Base-by-base conservation (phyloP, 2,113 vertebrate genomes). In the Mesoclemmys tuberculata region DNA sequence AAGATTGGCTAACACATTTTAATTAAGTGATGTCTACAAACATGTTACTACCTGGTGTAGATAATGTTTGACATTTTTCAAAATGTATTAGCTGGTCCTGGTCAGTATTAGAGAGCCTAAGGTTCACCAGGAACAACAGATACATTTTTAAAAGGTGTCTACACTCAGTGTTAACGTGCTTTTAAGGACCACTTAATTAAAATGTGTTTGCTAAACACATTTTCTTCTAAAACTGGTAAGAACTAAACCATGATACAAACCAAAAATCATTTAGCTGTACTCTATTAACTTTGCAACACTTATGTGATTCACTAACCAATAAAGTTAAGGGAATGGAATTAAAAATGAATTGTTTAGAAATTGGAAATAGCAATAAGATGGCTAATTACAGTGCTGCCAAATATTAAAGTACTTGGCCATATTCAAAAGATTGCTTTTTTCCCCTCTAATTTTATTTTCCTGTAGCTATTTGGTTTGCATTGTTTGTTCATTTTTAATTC, bases 401-500 rank as follows among this genome's bases (percentile, higher is more conserved):
- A 93, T 85, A 85, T 29, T 93, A 74, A 93, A 85, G 90, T 26
- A 29, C 14, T 27, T 85, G 90, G 14, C 26, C 55, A 58, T 52
- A 87, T 46, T 48, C 21, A 64, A 5, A 2, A 92, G 24, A 5
- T 35, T 85, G 21, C 13, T 92, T 89, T 46, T 46, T 89, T 95
- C 54, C 51, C 58, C 82, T 12, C 8, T 77, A 21, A 74, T 91
- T 78, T 71, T 85, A 84, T 10, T 94, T 48, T 64, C 56, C 82
- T 61, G 41, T 35, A 74, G 90, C 75, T 82, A 80, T 90, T 89
- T 75, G 18, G 44, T 83, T 71, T 85, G 84, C 80, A 86, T 83
- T 80, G 81, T 19, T 44, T 56, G 26, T 92, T 46, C 46, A 90
- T 85, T 89, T 90, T 85, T 92, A 95, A 91, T n/a, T 58, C 90